phyloP scores from a whole-genome alignment of 2,888 invertebrate species.

The Argyra leucocephala region DNA sequence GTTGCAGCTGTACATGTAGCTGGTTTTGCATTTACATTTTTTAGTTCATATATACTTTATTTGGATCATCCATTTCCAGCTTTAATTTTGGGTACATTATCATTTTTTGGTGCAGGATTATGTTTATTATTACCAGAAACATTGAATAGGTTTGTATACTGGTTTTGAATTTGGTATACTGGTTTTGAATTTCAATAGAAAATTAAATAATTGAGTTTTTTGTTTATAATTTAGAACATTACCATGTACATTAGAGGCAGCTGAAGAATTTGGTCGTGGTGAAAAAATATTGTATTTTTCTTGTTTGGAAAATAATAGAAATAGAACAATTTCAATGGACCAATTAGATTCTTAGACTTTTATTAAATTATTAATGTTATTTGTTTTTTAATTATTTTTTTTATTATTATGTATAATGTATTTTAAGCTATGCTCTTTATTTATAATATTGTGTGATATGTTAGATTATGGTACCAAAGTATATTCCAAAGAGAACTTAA shows the following conservation, averaged over 20 bases:
- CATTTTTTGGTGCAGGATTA: slow-evolving; percentile 46
- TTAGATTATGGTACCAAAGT: no score
- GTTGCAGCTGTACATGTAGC: slow-evolving; percentile 52
- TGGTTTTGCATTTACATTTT: slow-evolving; percentile 53
- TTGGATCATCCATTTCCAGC: slow-evolving; percentile 42
- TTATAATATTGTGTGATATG: no score
- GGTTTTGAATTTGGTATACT: background rate
- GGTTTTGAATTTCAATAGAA: slow-evolving; percentile 1
- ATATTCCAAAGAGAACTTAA: no score
- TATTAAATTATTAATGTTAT: no score
- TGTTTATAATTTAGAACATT: slow-evolving; percentile 36
- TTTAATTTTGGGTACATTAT: slow-evolving; percentile 46
- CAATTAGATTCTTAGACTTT: no score
- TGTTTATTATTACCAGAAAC: slow-evolving; percentile 55
- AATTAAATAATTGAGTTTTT: slow-evolving; percentile 16
- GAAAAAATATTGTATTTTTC: slow-evolving; percentile 47
- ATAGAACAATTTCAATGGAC: background rate
- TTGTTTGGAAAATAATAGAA: slow-evolving; percentile 29
- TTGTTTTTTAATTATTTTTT: no score
- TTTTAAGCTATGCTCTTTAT: no score
- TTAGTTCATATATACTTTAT: slow-evolving; percentile 49
- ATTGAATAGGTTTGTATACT: slow-evolving; percentile 32
- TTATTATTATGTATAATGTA: no score
- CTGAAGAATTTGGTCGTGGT: slow-evolving; percentile 49
- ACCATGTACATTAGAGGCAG: slow-evolving; percentile 50